These are phyloP conservation scores for Pristionchus fissidentatus DNA, from an alignment of 2,888 invertebrate genomes.

Conservation along the genomic window DNA sequence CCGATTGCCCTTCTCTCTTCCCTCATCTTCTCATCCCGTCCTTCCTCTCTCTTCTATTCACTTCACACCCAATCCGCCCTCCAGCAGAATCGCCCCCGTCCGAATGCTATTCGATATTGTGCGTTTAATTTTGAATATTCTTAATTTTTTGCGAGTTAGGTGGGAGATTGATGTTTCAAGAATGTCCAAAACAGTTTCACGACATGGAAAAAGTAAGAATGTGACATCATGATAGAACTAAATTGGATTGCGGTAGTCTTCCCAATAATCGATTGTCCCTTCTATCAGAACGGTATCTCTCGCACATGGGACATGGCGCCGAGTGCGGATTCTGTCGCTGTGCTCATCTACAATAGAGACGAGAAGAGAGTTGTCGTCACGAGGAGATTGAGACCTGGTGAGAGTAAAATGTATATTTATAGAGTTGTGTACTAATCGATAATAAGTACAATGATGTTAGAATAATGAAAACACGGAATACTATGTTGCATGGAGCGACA, in stretches of 20 bases:
- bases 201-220: too few relatives aligned
- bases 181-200: neutral
- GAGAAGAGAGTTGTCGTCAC: constrained; percentile 56
- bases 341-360: constrained; percentile 62
- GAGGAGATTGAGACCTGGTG: constrained; percentile 55
- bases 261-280: neutral
- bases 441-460: too few relatives aligned
- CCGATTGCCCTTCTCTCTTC: neutral
- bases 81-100: constrained; percentile 6
- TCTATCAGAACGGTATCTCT: constrained; percentile 54
- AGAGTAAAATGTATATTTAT: neutral
- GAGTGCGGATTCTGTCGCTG: constrained; percentile 56
- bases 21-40: neutral
- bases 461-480: too few relatives aligned
- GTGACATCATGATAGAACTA: too few relatives aligned
- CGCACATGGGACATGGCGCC: constrained; percentile 67
- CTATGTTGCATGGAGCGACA: too few relatives aligned
- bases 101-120: constrained; percentile 46
- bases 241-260: too few relatives aligned
- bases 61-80: constrained; percentile 32
- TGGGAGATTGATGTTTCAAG: neutral
- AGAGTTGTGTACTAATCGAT: neutral
- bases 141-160: neutral
- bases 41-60: neutral
- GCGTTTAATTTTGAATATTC: neutral